Base-by-base conservation (phyloP, 2,113 vertebrate species). In the Pao palembangensis region DNA sequence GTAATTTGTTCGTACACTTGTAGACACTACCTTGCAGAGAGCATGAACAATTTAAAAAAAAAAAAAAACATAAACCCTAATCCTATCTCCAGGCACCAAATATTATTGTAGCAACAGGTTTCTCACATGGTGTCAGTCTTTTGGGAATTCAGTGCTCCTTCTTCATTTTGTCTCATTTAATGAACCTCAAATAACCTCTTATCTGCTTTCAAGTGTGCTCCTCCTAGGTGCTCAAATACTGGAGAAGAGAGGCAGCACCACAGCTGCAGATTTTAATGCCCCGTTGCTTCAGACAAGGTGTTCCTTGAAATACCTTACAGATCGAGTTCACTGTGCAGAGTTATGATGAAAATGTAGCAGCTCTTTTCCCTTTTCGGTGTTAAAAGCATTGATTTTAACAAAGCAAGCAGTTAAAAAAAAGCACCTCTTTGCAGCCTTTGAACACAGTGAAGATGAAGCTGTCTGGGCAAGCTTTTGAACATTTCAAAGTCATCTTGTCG, bases 401-500 rank as follows among this genome's bases (percentile, higher is more conserved):
- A 61, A 34, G 58, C 14, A 8, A 0, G 1, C 0, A 19, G 47
- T 6, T n/a, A 6, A 42, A 17, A 44, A 43, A 20, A 20, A 63
- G 6, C 34, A 10, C 34, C 34, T 8, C 23, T 46, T 46, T 63
- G 60, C 62, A 66, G 61, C 75, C 63, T 6, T 1, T 31, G 38
- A 61, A 64, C 58, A 38, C 14, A 34, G 66, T 61, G 71, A 60
- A 61, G 58, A 75, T 65, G 55, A 41, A 65, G 34, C 13, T 23
- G n/a, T 71, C 60, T 51, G 67, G 4, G 14, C 28, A 41, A 52
- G 58, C 47, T 48, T 69, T 56, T 58, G 21, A 73, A 53, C 3
- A 3, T 79, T 84, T 77, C 56, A 66, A 74, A 74, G 73, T 58
- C 55, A 17, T 41, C 47, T 50, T 55, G 69, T 78, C 57, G 47